Evolutionary conservation across 2,113 vertebrate species (phyloP).

Genomic region (Pantherophis guttatus): DNA sequence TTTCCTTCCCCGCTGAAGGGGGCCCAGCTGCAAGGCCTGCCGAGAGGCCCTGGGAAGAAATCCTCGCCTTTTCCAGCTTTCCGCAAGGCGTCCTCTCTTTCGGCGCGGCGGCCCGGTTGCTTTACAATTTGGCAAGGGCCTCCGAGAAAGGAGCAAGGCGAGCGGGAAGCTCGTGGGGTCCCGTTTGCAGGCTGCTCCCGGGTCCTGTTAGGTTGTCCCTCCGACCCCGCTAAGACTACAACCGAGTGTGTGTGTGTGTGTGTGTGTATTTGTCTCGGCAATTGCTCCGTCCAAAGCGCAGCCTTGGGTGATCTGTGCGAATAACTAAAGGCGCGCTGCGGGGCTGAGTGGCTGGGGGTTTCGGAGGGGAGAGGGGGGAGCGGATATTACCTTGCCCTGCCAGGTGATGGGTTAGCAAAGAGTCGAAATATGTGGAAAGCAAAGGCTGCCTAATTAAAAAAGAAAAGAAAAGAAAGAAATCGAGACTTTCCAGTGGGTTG

Average conservation of each 20-base stretch:
- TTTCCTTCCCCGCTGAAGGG: neutral
- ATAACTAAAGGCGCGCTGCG: neutral
- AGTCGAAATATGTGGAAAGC: neutral
- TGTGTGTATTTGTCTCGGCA: neutral
- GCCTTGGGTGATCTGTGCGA: neutral
- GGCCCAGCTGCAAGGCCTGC: neutral
- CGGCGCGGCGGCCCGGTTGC: too few relatives aligned
- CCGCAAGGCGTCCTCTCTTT: neutral
- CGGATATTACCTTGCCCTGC: neutral
- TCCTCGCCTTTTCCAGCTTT: neutral
- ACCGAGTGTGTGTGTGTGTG: neutral
- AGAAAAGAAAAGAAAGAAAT: neutral
- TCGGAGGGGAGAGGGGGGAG: neutral
- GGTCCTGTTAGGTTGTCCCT: neutral
- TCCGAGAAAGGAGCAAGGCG: neutral
- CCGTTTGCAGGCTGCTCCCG: neutral
- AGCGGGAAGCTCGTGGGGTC: neutral
- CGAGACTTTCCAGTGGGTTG: neutral
- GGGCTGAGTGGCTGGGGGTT: neutral
- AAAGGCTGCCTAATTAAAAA: neutral
- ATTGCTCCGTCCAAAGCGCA: neutral
- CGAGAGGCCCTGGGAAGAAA: neutral
- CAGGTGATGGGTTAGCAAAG: rapidly evolving
- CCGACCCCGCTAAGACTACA: neutral
- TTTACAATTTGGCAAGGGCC: neutral